phyloP scores from a whole-genome alignment of 1,140 invertebrate genomes.

The Chrysopa pallens region DNA sequence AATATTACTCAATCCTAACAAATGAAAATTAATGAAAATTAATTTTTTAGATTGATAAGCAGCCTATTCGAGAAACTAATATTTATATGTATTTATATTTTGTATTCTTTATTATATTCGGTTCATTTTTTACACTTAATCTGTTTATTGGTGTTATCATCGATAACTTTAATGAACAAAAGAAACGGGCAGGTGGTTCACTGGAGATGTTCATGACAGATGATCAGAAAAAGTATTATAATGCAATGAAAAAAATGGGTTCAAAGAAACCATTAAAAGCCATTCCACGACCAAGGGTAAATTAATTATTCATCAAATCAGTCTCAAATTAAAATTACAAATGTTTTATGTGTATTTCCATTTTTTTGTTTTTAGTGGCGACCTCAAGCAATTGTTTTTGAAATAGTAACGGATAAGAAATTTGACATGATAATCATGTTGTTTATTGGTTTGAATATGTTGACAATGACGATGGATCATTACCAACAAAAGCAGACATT shows the following conservation, averaged over 20 bases:
- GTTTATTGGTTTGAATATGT: slow-evolving; percentile 96
- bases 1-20: not conserved
- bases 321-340: no score
- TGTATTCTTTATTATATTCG: slow-evolving; percentile 94
- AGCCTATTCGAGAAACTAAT: slow-evolving; percentile 86
- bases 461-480: slow-evolving; percentile 96
- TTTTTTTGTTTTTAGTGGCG: slow-evolving; percentile 88
- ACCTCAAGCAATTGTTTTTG: slow-evolving; percentile 89
- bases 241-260: slow-evolving; percentile 99
- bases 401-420: slow-evolving; percentile 94
- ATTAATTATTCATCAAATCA: slow-evolving; percentile 5
- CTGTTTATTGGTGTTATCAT: slow-evolving; percentile 98
- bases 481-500: slow-evolving; percentile 75
- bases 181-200: slow-evolving; percentile 93
- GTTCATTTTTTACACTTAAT: slow-evolving; percentile 94
- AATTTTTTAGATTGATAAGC: slow-evolving; percentile 54
- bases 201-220: slow-evolving; percentile 99
- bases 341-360: no score
- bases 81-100: slow-evolving; percentile 98
- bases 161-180: slow-evolving; percentile 98
- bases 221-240: slow-evolving; percentile 99
- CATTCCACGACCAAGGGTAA: slow-evolving; percentile 87
- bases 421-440: slow-evolving; percentile 99
- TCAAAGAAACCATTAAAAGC: slow-evolving; percentile 96
- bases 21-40: not conserved